Base-by-base conservation (phyloP, 53 echinoderm and acorn worm species). In the Echinometra lucunter region DNA sequence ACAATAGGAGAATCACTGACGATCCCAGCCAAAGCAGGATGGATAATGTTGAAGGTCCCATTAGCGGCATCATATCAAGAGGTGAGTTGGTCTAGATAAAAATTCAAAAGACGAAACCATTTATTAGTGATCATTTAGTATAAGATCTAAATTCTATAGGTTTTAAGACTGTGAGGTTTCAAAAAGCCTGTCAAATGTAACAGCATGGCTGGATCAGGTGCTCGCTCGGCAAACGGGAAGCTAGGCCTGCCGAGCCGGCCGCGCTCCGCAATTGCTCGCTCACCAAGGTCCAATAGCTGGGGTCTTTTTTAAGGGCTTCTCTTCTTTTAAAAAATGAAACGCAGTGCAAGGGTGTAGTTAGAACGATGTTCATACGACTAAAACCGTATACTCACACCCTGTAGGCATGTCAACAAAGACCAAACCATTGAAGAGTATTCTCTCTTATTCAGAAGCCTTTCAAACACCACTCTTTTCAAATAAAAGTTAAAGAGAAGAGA, bases 361-460 rank as follows among this genome's bases (percentile, higher is more conserved):
- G 85, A 49, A 55, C 93, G 93, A 92, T 92, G 93, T 92, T 78
- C 93, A 92, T 92, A 78, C 93, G 47, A 78, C 75, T 92, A 75
- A 92, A 92, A 74, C 93, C 35, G 91, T 91, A 69, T 25, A 78
- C 93, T 92, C 80, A 92, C 57, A 95, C 96, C 95, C 96, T 55
- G 90, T 96, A 94, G 96, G 96, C 96, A 96, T 96, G 96, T 95
- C 93, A 96, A 96, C 96, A 96, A 96, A 94, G 94, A 88, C 66
- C 82, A 74, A 30, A 45, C 87, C 55, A 94, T 87, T 42, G 87
- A 94, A 88, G 69, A 88, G 94, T 58, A 87, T 66, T 49, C 94
- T 72, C 72, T 38, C 75, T 32, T 45, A 72, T 72, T 92, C 70
- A 92, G 92, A 80, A 92, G 81, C 93, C 93, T 92, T 92, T 92